Base-by-base conservation (phyloP, 2,888 invertebrate genomes). In the Erebia epiphron region DNA sequence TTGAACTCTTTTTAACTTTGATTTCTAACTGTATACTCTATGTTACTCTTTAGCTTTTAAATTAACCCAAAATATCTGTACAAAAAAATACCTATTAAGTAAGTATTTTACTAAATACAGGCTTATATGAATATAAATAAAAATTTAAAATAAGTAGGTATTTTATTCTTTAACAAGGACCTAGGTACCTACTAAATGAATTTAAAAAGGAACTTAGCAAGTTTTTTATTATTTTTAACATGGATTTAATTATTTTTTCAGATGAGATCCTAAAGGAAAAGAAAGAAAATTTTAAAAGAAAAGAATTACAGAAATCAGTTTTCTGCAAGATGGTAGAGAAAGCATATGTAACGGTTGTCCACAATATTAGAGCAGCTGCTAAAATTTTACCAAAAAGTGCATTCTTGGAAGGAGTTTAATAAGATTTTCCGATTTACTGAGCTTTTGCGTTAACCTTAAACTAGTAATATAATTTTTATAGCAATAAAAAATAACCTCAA, bases 291-390 rank as follows among this genome's bases (percentile, higher is more conserved):
- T 83, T 81, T 68, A 79, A 82, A 46, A 67, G 74, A 21, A 72
- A 68, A 4, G 77, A 79, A 14, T 73, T 83, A 3, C 78, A 84
- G 62, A 80, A 83, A 57, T 79, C 78, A 43, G 68, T 78, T 0
- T 68, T 89, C 9, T 86, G 88, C 69, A 77, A 82, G 63, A 81
- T 90, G 16, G 79, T 86, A 1, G 77, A 83, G 54, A 72, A 79
- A 21, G 86, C 86, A 1, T 90, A 88, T 72, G 75, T 75, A 1
- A 83, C 82, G 1, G 84, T 89, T 0, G 82, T 92, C 0, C 87
- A 90, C 67, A 91, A 92, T 72, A 79, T 91, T 2, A 83, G 91
- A 73, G 86, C 88, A 2, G 75, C 81, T 0, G 90, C 88, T 0
- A 86, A 83, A 62, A 70, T 84, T 18, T 78, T 88, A 10, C 91